phyloP scores from a whole-genome alignment of 2,113 vertebrate species.

The Haemorhous mexicanus region DNA sequence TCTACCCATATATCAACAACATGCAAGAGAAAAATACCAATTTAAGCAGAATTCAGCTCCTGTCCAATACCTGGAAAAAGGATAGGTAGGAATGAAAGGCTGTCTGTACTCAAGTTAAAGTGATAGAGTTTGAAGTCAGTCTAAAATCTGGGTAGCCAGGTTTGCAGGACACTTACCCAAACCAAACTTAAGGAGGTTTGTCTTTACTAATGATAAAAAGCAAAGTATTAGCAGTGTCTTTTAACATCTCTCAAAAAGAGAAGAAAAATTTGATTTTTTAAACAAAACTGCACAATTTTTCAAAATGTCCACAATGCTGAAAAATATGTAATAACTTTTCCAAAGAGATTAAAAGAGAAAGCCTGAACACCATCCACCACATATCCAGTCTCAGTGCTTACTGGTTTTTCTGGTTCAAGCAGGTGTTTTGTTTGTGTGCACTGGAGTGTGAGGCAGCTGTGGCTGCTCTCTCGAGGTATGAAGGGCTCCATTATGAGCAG shows the following conservation, averaged over 20 bases:
- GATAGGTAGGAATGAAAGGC: neutral
- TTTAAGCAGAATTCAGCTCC: neutral
- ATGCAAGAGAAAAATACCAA: neutral
- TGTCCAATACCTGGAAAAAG: neutral
- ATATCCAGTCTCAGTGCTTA: neutral
- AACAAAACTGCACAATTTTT: neutral
- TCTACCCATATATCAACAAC: neutral
- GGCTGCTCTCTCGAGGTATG: slow-evolving; percentile 25
- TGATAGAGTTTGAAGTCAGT: neutral
- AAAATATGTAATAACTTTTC: neutral
- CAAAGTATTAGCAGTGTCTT: neutral
- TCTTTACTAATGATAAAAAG: neutral
- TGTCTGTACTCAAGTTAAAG: neutral
- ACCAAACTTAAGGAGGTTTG: neutral
- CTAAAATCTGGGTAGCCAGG: neutral
- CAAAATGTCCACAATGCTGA: neutral
- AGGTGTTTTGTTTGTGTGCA: slow-evolving; percentile 56
- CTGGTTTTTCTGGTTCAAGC: neutral
- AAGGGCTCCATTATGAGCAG: slow-evolving; percentile 16
- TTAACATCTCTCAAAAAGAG: neutral
- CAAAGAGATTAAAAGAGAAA: neutral
- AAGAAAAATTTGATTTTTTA: neutral
- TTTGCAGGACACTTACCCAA: neutral
- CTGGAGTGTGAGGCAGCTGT: slow-evolving; percentile 48
- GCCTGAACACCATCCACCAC: neutral